These are phyloP conservation scores for Tokudaia muenninki DNA, from an alignment of 2,797 vertebrate species.

Conservation along the genomic window DNA sequence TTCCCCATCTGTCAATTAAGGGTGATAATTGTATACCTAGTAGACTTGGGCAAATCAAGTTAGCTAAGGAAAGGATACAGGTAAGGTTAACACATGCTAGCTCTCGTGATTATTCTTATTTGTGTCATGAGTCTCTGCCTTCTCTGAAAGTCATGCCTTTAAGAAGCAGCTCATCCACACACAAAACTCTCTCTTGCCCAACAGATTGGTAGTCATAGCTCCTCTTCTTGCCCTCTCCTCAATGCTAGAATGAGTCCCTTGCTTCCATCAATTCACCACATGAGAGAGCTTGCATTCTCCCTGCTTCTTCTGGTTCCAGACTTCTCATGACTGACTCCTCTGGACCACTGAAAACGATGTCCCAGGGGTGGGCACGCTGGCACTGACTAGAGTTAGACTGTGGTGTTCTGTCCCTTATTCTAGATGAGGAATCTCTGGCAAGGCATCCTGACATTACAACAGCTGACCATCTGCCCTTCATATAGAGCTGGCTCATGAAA, in stretches of 20 bases:
- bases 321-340: background rate
- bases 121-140: too few species aligned
- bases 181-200: background rate
- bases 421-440: background rate
- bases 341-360: background rate
- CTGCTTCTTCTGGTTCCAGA: background rate
- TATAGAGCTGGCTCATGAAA: background rate
- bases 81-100: background rate
- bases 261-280: background rate
- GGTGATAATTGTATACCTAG: background rate
- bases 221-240: too few species aligned
- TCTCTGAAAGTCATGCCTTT: background rate
- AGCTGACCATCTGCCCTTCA: background rate
- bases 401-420: background rate
- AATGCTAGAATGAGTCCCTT: background rate
- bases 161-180: background rate
- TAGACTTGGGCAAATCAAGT: background rate
- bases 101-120: background rate
- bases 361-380: too few species aligned
- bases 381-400: background rate
- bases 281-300: background rate
- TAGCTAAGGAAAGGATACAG: accelerated
- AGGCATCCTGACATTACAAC: background rate
- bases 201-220: background rate
- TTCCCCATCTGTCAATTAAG: background rate